Evolutionary conservation across 2,797 vertebrate species (phyloP), one percentile per base, ranked within the genome.

Genomic region (Salmo trutta): DNA sequence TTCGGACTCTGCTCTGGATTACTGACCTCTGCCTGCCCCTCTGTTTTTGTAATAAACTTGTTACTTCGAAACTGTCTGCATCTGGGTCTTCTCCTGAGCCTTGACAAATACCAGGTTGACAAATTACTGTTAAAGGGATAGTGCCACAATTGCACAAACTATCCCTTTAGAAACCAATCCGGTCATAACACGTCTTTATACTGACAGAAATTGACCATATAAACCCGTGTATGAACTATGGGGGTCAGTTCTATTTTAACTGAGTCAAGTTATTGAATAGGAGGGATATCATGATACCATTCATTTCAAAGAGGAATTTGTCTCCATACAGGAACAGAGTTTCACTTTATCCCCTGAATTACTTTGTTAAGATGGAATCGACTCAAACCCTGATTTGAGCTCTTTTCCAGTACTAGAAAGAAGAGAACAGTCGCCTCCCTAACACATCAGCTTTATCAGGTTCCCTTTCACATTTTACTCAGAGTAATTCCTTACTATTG

Each of bases 391-490:
- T 19, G 31, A 19, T 41, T 17, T 69, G 6, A 47, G 16, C 17
- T 65, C 7, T 24, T 64, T 65, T 65, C 62, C 62, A 12, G 41
- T 47, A 10, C 19, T n/a, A 41, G 17, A 17, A 41, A 69, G 31
- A 36, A 24, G 8, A 71, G n/a, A 5, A 21, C 19, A 10, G 6
- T 14, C 5, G 12, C 21, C 4, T 10, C 19, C 5, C 19, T 33
- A 33, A 29, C 15, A 21, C 24, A 3, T 79, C 47, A 77, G 3
- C 78, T 75, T 81, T 83, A 81, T 81, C 56, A 15, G 83, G 80
- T 81, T 82, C 85, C 19, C 77, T 84, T 84, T 84, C 52, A 78
- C 59, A 81, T 82, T 66, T 71, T 77, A 65, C 78, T 75, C 74
- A 5, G 52, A 27, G 66, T 31, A 77, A 64, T 74, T 83, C 65